Evolutionary conservation across 2,888 invertebrate genomes (phyloP).

Genomic region (Eupithecia abbreviata): DNA sequence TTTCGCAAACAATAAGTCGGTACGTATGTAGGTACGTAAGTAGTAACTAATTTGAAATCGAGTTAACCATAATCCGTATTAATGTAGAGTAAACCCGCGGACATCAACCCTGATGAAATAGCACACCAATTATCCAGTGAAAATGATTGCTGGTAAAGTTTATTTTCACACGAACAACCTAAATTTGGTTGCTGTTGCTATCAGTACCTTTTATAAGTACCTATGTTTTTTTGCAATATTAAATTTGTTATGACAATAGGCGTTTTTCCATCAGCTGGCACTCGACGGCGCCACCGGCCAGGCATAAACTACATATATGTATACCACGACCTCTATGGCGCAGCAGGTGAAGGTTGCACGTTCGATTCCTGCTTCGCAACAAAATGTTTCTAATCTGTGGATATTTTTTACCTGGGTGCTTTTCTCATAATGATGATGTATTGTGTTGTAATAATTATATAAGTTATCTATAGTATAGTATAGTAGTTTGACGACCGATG

Average conservation of each 20-base stretch:
- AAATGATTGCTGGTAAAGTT: neutral
- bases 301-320: too few relatives aligned
- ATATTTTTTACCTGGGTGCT: neutral
- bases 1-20: neutral
- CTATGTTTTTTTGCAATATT: neutral
- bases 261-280: neutral
- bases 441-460: too few relatives aligned
- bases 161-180: neutral
- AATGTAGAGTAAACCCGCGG: neutral
- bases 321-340: too few relatives aligned
- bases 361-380: neutral
- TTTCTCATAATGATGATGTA: neutral
- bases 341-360: too few relatives aligned
- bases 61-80: neutral
- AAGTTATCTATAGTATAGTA: too few relatives aligned
- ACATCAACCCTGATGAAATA: neutral
- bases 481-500: too few relatives aligned
- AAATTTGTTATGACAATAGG: neutral
- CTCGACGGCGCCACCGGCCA: too few relatives aligned
- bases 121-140: neutral
- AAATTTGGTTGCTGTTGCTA: neutral
- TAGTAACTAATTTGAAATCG: neutral
- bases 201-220: neutral
- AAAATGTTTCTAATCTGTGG: neutral
- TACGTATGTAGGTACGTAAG: neutral